Evolutionary conservation across 2,888 invertebrate genomes (phyloP).

Genomic region (Myathropa florea): DNA sequence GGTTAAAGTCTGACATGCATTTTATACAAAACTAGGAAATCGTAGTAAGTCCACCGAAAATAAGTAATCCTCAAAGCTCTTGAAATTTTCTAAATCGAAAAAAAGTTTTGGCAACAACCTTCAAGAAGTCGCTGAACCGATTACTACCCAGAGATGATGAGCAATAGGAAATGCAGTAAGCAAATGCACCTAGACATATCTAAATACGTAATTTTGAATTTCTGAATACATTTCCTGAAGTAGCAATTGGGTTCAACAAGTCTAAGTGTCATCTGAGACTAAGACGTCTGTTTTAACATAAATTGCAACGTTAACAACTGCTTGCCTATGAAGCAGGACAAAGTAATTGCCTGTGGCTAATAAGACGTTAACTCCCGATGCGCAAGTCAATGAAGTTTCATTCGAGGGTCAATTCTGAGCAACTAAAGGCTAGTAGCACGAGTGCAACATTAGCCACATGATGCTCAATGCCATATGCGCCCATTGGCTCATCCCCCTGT

Average conservation of each 20-base stretch:
- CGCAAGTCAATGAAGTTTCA: slow-evolving; percentile 14
- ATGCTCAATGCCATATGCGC: slow-evolving; percentile 54
- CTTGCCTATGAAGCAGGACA: neutral
- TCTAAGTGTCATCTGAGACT: neutral
- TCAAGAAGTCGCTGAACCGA: too few relatives aligned
- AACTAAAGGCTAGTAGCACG: slow-evolving; percentile 14
- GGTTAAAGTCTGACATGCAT: too few relatives aligned
- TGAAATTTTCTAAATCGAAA: too few relatives aligned
- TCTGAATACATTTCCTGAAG: too few relatives aligned
- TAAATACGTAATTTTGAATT: too few relatives aligned
- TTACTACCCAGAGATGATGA: too few relatives aligned
- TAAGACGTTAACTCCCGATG: neutral
- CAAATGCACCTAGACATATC: too few relatives aligned
- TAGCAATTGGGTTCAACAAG: neutral
- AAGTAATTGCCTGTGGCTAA: neutral
- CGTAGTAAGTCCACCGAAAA: too few relatives aligned
- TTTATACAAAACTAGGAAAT: too few relatives aligned
- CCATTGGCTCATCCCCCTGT: slow-evolving; percentile 23
- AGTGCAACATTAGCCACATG: slow-evolving; percentile 52
- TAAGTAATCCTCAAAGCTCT: too few relatives aligned
- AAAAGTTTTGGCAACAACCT: too few relatives aligned
- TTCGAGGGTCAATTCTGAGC: slow-evolving; percentile 8
- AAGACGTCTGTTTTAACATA: neutral
- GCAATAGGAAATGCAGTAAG: too few relatives aligned
- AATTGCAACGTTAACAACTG: neutral